Percentiles rank a stretch among this genome's conserved stretches.
Evolutionary conservation across 2,888 invertebrate species (phyloP).

Genomic region (Ormia ochracea): DNA sequence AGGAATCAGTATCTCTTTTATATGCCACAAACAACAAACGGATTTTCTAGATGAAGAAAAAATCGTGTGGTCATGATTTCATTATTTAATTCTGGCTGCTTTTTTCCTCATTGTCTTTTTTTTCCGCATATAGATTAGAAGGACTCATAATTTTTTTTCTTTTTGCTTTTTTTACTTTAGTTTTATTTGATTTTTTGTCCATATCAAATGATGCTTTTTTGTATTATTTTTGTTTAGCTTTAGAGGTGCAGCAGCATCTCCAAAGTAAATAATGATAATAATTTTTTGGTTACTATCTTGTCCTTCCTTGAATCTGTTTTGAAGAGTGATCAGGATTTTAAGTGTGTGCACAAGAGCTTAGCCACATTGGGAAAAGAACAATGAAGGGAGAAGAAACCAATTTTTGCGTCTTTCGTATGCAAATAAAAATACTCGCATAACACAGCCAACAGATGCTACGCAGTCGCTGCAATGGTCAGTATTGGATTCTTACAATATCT

Average conservation of each 20-base stretch:
- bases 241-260: constrained; percentile 46
- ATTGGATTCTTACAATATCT: background rate
- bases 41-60: constrained; percentile 38
- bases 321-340: constrained; percentile 13
- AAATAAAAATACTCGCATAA: constrained; percentile 68
- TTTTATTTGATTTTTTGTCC: constrained; percentile 55
- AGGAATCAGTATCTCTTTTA: constrained; percentile 32
- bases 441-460: constrained; percentile 65
- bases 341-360: constrained; percentile 74
- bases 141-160: constrained; percentile 45
- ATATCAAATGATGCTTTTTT: constrained; percentile 71
- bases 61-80: constrained; percentile 67
- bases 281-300: constrained; percentile 52
- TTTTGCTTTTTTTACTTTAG: background rate
- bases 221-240: constrained; percentile 6
- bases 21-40: constrained; percentile 39
- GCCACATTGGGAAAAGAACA: constrained; percentile 64
- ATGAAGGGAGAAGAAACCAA: constrained; percentile 36
- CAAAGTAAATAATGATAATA: constrained; percentile 16
- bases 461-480: constrained; percentile 9
- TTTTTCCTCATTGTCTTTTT: constrained; percentile 41
- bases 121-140: constrained; percentile 45
- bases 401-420: constrained; percentile 33
- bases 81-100: constrained; percentile 62
- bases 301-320: constrained; percentile 55